These are phyloP conservation scores for Ceratina calcarata DNA, from an alignment of 1,140 invertebrate genomes.

Conservation along the genomic window DNA sequence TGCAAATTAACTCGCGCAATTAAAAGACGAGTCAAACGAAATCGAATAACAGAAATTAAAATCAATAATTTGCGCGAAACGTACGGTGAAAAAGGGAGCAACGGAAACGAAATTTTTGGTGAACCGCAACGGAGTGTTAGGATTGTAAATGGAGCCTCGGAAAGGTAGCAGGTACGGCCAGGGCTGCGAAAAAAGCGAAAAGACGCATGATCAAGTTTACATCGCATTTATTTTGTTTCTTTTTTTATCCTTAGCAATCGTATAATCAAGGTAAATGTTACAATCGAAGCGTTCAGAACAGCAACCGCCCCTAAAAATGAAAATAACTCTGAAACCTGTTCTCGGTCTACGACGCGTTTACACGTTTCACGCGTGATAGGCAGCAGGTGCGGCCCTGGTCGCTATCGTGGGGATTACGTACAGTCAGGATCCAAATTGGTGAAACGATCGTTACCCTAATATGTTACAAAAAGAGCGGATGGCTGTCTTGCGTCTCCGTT, in stretches of 20 bases:
- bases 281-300: slow-evolving; percentile 75
- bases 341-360: background rate
- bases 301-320: slow-evolving; percentile 68
- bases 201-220: slow-evolving; percentile 65
- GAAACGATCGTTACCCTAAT: slow-evolving; percentile 74
- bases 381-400: slow-evolving; percentile 74
- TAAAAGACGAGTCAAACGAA: too few relatives aligned
- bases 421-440: slow-evolving; percentile 71
- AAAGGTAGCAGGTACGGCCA: slow-evolving; percentile 44
- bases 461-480: slow-evolving; percentile 75
- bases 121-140: background rate
- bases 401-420: slow-evolving; percentile 72
- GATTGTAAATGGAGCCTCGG: slow-evolving; percentile 7
- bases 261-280: slow-evolving; percentile 80
- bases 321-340: too few relatives aligned
- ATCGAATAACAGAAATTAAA: too few relatives aligned
- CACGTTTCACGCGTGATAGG: slow-evolving; percentile 50
- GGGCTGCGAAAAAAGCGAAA: slow-evolving; percentile 45
- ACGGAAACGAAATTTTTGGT: slow-evolving; percentile 21
- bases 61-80: too few relatives aligned
- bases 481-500: slow-evolving; percentile 53
- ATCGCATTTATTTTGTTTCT: slow-evolving; percentile 77
- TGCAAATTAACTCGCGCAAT: too few relatives aligned
- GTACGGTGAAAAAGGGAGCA: background rate
- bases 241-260: slow-evolving; percentile 78